A percentile compares a stretch with the other conserved stretches of the same genome.
These are phyloP conservation scores for Lasioglossum lativentre DNA, from an alignment of 2,888 invertebrate genomes.

Conservation along the genomic window DNA sequence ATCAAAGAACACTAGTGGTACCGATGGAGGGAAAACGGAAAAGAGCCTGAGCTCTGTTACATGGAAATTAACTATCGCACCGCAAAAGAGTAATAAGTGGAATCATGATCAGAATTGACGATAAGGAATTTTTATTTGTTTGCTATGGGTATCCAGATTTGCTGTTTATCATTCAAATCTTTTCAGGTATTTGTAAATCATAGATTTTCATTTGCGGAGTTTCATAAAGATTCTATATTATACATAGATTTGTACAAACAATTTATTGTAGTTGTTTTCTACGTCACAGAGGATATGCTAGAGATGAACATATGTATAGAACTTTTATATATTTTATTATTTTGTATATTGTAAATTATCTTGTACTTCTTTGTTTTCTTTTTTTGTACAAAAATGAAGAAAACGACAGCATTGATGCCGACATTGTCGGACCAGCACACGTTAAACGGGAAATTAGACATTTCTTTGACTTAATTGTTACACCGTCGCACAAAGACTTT, in stretches of 20 bases:
- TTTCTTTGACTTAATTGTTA: conserved; percentile 34
- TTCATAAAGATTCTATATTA: conserved; percentile 56
- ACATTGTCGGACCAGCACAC: conserved; percentile 17
- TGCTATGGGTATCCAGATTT: conserved; percentile 55
- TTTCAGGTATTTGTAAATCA: conserved; percentile 34
- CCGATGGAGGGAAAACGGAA: conserved; percentile 14
- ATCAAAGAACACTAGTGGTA: conserved; percentile 12
- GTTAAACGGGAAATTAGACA: conserved; percentile 23
- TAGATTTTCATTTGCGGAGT: conserved; percentile 47
- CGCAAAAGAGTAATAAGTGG: conserved; percentile 9
- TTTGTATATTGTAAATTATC: conserved; percentile 65
- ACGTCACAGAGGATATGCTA: conserved; percentile 45
- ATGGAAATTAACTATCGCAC: conserved; percentile 7
- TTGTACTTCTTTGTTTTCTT: conserved; percentile 33
- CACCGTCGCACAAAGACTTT: conserved; percentile 41
- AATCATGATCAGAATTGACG: conserved; percentile 18
- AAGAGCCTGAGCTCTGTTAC: background rate
- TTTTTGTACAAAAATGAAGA: background rate
- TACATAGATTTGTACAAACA: conserved; percentile 63
- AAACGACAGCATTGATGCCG: background rate
- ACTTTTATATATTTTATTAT: conserved; percentile 64
- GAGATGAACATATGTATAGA: conserved; percentile 61
- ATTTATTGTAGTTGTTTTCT: conserved; percentile 61
- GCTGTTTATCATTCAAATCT: conserved; percentile 29
- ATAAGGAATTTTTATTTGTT: conserved; percentile 33